These are phyloP conservation scores for Rhinogobius similis DNA, from an alignment of 2,113 vertebrate species.

Conservation along the genomic window DNA sequence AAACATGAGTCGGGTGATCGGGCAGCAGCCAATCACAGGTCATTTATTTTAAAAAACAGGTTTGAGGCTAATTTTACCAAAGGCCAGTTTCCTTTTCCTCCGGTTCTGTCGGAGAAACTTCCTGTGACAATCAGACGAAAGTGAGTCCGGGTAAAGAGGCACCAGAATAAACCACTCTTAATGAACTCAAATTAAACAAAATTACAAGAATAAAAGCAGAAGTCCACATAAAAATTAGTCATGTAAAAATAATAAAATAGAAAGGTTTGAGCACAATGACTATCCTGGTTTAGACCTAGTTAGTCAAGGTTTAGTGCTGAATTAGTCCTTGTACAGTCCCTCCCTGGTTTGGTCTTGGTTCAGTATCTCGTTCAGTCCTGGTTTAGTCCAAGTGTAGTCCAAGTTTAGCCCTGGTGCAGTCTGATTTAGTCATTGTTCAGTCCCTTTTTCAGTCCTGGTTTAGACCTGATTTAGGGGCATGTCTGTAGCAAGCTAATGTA, in stretches of 20 bases:
- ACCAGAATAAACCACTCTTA: not conserved
- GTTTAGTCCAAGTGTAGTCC: not conserved
- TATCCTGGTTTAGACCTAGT: no score
- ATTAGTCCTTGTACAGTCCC: not conserved
- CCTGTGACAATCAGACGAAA: not conserved
- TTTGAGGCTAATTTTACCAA: not conserved
- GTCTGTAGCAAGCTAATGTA: no score
- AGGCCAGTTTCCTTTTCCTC: conserved; percentile 1
- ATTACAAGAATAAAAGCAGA: no score
- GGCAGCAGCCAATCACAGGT: not conserved
- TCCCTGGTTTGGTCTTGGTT: no score
- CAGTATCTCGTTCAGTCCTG: not conserved
- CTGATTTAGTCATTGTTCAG: no score
- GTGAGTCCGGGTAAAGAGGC: not conserved
- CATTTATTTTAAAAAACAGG: not conserved
- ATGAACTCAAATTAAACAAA: no score
- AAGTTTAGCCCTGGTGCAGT: not conserved
- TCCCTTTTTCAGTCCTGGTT: not conserved
- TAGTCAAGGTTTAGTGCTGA: not conserved
- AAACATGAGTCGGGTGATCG: not conserved
- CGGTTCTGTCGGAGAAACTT: not conserved
- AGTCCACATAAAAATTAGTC: no score
- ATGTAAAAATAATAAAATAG: no score
- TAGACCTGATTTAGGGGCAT: not conserved
- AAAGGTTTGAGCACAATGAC: no score